Evolutionary conservation across 2,888 invertebrate species (phyloP).

Genomic region (Holacanthella duospinosa): DNA sequence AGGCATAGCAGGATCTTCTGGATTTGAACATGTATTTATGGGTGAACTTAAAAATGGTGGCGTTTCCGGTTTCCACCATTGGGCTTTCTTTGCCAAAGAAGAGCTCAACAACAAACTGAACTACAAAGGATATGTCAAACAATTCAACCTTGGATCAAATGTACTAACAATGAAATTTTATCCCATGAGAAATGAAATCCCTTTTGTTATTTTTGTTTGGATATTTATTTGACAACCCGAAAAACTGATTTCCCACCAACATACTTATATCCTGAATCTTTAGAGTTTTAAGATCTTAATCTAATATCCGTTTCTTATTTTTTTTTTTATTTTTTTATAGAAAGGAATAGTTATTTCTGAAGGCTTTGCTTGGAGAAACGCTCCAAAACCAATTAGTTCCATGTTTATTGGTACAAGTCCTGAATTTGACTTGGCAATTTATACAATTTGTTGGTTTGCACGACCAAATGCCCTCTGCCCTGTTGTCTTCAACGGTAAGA

Average conservation of each 20-base stretch:
- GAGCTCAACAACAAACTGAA: constrained; percentile 59
- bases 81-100: constrained; percentile 71
- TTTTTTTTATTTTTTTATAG: constrained; percentile 26
- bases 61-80: constrained; percentile 77
- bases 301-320: constrained; percentile 6
- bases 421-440: constrained; percentile 79
- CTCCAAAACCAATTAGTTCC: constrained; percentile 63
- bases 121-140: constrained; percentile 68
- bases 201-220: background rate
- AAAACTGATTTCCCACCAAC: background rate
- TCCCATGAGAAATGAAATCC: constrained; percentile 8
- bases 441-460: constrained; percentile 72
- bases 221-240: background rate
- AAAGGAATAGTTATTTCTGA: constrained; percentile 51
- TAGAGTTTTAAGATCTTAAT: background rate
- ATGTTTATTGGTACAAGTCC: constrained; percentile 80
- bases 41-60: constrained; percentile 69
- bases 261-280: background rate
- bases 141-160: constrained; percentile 13
- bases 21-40: constrained; percentile 85
- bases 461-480: constrained; percentile 64
- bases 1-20: constrained; percentile 71
- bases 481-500: constrained; percentile 58
- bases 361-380: constrained; percentile 57
- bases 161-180: constrained; percentile 11